These are phyloP conservation scores for Hypselothyrea guttata DNA, from an alignment of 2,888 invertebrate genomes.

Conservation along the genomic window DNA sequence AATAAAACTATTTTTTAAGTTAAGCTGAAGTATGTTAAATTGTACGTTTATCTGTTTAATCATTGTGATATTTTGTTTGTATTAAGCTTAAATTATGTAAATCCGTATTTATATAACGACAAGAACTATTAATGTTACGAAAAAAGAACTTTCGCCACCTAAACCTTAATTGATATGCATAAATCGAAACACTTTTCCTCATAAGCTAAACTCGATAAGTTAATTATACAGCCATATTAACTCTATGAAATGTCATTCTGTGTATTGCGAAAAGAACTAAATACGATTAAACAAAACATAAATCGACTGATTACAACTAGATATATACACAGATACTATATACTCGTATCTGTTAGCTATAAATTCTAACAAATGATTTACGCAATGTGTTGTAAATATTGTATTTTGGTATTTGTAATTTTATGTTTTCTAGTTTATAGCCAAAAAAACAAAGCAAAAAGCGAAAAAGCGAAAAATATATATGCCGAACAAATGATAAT, in stretches of 20 bases:
- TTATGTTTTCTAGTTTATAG: slow-evolving; percentile 77
- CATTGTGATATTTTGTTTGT: slow-evolving; percentile 71
- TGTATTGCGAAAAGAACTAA: slow-evolving; percentile 18
- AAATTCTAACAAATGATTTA: slow-evolving; percentile 47
- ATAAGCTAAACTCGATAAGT: slow-evolving; percentile 65
- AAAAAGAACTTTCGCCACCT: slow-evolving; percentile 32
- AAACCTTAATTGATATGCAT: slow-evolving; percentile 38
- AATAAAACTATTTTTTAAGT: slow-evolving; percentile 34
- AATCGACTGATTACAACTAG: slow-evolving; percentile 71
- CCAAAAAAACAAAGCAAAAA: slow-evolving; percentile 47
- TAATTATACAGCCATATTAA: slow-evolving; percentile 72
- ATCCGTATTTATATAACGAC: slow-evolving; percentile 1
- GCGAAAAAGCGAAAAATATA: slow-evolving; percentile 31
- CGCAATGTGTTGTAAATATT: slow-evolving; percentile 61
- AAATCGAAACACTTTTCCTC: slow-evolving; percentile 70
- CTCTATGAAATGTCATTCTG: slow-evolving; percentile 52
- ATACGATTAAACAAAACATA: slow-evolving; percentile 43
- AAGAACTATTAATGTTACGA: slow-evolving; percentile 43
- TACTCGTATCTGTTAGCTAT: slow-evolving; percentile 49
- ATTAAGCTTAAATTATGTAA: slow-evolving; percentile 64
- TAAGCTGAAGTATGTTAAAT: slow-evolving; percentile 46
- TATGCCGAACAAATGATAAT: slow-evolving; percentile 51
- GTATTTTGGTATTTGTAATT: slow-evolving; percentile 47
- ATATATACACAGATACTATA: slow-evolving; percentile 44
- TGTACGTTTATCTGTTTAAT: slow-evolving; percentile 67